Evolutionary conservation across 2,797 vertebrate species (phyloP).

Genomic region (Enteromius paludinosus): DNA sequence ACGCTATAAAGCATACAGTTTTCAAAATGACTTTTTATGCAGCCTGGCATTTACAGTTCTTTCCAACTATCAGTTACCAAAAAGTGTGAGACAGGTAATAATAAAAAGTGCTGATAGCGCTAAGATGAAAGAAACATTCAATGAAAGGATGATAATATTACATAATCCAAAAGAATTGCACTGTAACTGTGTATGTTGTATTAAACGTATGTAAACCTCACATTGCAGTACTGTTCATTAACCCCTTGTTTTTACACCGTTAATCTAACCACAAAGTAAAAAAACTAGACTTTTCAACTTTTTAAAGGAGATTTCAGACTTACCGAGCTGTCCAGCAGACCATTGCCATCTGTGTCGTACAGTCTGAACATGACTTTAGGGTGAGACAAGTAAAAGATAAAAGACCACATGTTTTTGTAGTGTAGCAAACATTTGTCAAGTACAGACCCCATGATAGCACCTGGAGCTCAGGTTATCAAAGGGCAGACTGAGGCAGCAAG

Average conservation of each 20-base stretch:
- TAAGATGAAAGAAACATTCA: conserved; percentile 9
- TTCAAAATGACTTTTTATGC: not conserved
- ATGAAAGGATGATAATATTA: conserved; percentile 1
- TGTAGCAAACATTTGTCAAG: conserved; percentile 11
- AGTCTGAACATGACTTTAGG: conserved; percentile 93
- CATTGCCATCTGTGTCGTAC: conserved; percentile 92
- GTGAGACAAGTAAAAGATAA: conserved; percentile 52
- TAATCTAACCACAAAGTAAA: not conserved
- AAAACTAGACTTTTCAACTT: not conserved
- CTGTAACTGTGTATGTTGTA: not conserved
- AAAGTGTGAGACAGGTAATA: too few species aligned
- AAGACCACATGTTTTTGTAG: conserved; percentile 19
- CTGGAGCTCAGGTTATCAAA: conserved; percentile 19
- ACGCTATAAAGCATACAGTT: conserved; percentile 21
- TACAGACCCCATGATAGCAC: conserved; percentile 25
- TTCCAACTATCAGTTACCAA: conserved; percentile 18
- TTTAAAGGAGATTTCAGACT: conserved; percentile 64
- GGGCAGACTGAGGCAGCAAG: conserved; percentile 39
- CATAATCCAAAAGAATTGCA: not conserved
- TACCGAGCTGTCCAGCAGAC: conserved; percentile 92
- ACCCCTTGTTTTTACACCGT: not conserved
- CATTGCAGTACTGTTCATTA: not conserved
- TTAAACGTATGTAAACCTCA: not conserved
- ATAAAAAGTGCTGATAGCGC: not conserved
- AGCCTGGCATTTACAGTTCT: not conserved